Conservation (phyloP, 2,797 vertebrate species). For the Aythya fuligula region DNA sequence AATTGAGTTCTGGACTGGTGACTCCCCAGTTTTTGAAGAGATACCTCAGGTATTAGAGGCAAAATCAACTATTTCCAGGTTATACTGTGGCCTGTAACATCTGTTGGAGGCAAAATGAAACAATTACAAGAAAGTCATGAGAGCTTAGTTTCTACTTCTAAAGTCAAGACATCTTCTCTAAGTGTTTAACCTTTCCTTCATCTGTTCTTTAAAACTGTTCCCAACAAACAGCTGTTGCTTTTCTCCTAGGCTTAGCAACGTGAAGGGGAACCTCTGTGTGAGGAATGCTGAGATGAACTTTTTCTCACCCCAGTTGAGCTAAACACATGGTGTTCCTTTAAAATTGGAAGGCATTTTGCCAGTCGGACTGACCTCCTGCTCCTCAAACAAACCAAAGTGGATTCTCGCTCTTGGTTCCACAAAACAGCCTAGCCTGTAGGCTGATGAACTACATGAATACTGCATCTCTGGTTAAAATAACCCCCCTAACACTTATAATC, state of each 20-base stretch:
- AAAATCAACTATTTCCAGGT: not conserved
- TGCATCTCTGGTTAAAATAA: not conserved
- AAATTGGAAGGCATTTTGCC: not conserved
- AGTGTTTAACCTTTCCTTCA: not conserved
- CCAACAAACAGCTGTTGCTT: not conserved
- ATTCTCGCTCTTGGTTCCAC: not conserved
- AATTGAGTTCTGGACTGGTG: not conserved
- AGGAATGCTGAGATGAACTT: not conserved
- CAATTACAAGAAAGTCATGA: not conserved
- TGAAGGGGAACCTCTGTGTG: not conserved
- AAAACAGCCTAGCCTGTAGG: not conserved
- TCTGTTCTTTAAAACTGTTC: not conserved
- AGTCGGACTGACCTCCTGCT: not conserved
- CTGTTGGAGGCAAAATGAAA: not conserved
- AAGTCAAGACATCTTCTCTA: not conserved
- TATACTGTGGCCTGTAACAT: not conserved
- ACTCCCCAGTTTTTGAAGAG: not conserved
- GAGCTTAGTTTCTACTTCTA: not conserved
- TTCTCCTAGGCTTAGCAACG: not conserved
- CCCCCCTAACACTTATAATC: not conserved
- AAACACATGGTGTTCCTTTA: not conserved
- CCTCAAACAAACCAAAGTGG: not conserved
- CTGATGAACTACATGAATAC: not conserved
- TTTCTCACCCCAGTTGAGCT: not conserved
- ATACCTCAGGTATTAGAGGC: not conserved